Conservation (phyloP, 2,113 vertebrate genomes). For the Myotis yumanensis region DNA sequence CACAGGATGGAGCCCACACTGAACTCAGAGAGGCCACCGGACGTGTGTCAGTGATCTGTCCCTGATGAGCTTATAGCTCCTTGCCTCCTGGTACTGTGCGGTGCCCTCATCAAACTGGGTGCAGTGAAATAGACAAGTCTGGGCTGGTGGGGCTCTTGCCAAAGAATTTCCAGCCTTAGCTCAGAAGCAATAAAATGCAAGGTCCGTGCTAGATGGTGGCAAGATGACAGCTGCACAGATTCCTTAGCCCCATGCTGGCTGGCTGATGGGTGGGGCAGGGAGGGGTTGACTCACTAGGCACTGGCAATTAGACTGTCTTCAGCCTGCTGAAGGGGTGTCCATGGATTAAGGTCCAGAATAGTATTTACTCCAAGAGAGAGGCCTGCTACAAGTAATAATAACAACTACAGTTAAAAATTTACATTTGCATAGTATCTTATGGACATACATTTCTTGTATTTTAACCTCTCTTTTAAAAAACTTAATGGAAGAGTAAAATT, state of each 20-base stretch:
- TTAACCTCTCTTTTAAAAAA: neutral
- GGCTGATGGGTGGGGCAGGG: neutral
- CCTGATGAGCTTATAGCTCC: neutral
- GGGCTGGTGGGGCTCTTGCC: neutral
- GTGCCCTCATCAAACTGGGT: neutral
- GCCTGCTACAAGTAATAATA: neutral
- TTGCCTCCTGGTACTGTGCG: neutral
- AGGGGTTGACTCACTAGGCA: neutral
- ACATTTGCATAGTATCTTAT: no score
- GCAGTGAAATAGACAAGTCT: neutral
- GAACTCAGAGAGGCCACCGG: neutral
- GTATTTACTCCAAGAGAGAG: neutral
- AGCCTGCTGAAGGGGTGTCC: neutral
- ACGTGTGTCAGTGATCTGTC: neutral
- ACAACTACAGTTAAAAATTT: neutral
- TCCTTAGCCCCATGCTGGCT: neutral
- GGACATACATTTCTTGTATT: neutral
- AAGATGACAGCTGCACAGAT: neutral
- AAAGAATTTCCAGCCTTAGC: neutral
- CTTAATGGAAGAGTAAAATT: neutral
- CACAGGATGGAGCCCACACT: neutral
- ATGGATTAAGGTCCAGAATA: neutral
- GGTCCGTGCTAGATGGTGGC: neutral
- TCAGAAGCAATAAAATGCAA: constrained; percentile 20
- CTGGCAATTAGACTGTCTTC: neutral